These are phyloP conservation scores for Varanus komodoensis DNA, from an alignment of 2,113 vertebrate species.

Conservation along the genomic window DNA sequence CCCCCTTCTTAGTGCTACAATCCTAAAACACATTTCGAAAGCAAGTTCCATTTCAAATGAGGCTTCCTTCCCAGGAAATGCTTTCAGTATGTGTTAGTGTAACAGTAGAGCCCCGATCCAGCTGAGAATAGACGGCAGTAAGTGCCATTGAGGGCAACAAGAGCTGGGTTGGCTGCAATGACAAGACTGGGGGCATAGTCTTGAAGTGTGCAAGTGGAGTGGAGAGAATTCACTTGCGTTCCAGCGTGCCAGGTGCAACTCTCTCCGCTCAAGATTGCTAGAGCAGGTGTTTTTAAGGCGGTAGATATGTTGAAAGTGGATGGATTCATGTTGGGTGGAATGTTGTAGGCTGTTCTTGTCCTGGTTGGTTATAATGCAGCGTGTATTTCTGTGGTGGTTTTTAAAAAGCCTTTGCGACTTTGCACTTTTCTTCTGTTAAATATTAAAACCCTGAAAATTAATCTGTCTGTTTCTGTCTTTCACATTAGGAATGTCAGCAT, in stretches of 20 bases:
- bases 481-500: background rate
- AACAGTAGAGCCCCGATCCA: background rate
- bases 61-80: background rate
- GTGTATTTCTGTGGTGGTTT: constrained; percentile 62
- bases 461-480: constrained; percentile 27
- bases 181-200: background rate
- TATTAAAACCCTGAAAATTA: constrained; percentile 73
- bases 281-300: constrained; percentile 68
- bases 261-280: constrained; percentile 45
- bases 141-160: background rate
- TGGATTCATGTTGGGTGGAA: constrained; percentile 59
- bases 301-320: constrained; percentile 65
- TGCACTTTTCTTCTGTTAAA: constrained; percentile 72
- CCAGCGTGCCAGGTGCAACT: constrained; percentile 22
- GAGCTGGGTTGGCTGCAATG: background rate
- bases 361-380: constrained; percentile 62
- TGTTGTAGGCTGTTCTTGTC: constrained; percentile 64
- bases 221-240: background rate
- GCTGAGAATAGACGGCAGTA: constrained; percentile 12
- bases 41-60: background rate
- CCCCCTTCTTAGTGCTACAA: constrained; percentile 29
- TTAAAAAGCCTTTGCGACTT: constrained; percentile 67
- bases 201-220: background rate
- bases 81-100: background rate
- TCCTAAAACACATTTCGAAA: constrained; percentile 45